phyloP scores from a whole-genome alignment of 2,113 vertebrate species.

The Rhinolophus sinicus region DNA sequence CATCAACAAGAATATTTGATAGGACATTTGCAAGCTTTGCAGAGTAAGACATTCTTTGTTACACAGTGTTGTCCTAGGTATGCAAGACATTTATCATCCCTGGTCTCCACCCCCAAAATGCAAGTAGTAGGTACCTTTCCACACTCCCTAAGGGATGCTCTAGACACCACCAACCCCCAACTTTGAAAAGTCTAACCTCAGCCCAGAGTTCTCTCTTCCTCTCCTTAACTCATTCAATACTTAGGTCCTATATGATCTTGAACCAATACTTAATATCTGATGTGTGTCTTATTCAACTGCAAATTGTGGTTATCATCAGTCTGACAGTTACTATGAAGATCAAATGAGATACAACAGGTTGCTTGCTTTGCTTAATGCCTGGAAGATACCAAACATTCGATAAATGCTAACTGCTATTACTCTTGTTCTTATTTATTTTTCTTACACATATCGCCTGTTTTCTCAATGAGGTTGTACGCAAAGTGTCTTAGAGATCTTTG shows the following conservation, averaged over 20 bases:
- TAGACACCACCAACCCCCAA: neutral
- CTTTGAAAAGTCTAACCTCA: neutral
- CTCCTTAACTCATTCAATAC: neutral
- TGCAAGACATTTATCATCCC: neutral
- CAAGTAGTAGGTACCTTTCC: neutral
- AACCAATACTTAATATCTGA: neutral
- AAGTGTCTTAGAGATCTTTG: neutral
- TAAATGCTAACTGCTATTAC: neutral
- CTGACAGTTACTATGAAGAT: neutral
- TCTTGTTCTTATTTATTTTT: neutral
- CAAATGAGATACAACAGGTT: neutral
- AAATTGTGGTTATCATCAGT: neutral
- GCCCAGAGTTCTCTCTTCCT: neutral
- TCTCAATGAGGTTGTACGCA: neutral
- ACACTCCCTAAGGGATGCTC: neutral
- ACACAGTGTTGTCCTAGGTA: neutral
- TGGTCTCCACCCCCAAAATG: neutral
- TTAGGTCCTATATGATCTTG: neutral
- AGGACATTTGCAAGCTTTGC: neutral
- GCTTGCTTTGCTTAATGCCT: neutral
- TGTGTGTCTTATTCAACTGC: neutral
- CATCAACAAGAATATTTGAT: neutral
- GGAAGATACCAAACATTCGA: neutral
- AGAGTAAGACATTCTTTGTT: neutral
- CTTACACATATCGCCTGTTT: neutral